phyloP scores from a whole-genome alignment of 2,888 invertebrate genomes.

The Laspeyria flexula region DNA sequence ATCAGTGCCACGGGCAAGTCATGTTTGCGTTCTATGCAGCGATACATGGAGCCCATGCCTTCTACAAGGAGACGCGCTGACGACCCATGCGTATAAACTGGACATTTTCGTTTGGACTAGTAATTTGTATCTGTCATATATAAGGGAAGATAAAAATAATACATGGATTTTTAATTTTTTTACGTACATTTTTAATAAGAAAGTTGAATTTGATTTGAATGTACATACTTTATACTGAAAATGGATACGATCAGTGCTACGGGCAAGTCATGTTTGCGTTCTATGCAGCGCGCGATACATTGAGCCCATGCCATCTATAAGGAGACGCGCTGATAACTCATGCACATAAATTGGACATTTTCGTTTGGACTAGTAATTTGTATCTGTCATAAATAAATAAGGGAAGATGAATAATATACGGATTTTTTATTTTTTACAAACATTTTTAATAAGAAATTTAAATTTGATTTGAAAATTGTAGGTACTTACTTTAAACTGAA shows the following conservation, averaged over 20 bases:
- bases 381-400: constrained; percentile 23
- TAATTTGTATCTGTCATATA: constrained; percentile 23
- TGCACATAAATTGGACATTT: constrained; percentile 66
- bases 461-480: too few species aligned
- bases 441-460: too few species aligned
- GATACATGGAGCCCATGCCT: constrained; percentile 87
- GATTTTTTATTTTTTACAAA: too few species aligned
- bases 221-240: too few species aligned
- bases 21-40: constrained; percentile 87
- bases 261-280: constrained; percentile 86
- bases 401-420: constrained; percentile 40
- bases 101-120: not conserved
- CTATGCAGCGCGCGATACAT: constrained; percentile 87
- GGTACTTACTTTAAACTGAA: too few species aligned
- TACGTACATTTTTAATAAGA: too few species aligned
- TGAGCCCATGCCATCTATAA: constrained; percentile 87
- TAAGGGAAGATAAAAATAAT: constrained; percentile 46
- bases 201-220: too few species aligned
- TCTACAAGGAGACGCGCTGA: constrained; percentile 87
- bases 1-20: constrained; percentile 87
- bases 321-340: constrained; percentile 85
- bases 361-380: constrained; percentile 18
- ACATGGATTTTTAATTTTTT: too few species aligned
- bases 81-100: constrained; percentile 77
- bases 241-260: constrained; percentile 86